Percentiles rank a stretch among this genome's conserved stretches.
Evolutionary conservation across 2,797 vertebrate species (phyloP).

Genomic region (Propithecus deckenii): DNA sequence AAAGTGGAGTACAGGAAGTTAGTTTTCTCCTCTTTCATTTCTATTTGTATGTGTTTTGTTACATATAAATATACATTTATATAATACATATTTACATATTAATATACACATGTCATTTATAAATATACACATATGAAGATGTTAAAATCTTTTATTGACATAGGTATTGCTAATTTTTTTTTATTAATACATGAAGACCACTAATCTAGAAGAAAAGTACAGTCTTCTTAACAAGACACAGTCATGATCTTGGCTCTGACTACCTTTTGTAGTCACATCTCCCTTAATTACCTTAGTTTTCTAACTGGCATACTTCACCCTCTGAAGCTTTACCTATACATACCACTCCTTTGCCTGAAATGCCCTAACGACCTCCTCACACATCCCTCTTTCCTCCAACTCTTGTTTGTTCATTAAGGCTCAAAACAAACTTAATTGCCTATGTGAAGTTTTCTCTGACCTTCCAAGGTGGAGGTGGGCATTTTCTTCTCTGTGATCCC

Average conservation of each 20-base stretch:
- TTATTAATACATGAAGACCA: not conserved
- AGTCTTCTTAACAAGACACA: not conserved
- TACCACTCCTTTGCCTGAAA: not conserved
- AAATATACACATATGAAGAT: constrained; percentile 6
- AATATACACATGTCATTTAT: not conserved
- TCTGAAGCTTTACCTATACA: not conserved
- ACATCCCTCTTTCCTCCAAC: not conserved
- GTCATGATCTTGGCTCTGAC: not conserved
- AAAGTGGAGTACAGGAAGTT: not conserved
- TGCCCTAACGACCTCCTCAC: not conserved
- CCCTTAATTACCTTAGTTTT: constrained; percentile 9
- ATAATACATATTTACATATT: not conserved
- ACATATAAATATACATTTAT: not conserved
- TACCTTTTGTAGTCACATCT: not conserved
- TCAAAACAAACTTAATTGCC: not conserved
- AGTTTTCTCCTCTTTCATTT: constrained; percentile 21
- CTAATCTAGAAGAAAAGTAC: not conserved
- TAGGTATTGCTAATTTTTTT: not conserved
- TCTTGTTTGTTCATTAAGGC: not conserved
- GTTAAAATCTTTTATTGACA: constrained; percentile 10
- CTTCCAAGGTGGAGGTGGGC: not conserved
- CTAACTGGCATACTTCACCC: not conserved
- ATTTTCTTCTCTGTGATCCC: not conserved
- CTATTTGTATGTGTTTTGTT: constrained; percentile 18
- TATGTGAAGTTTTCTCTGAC: not conserved